A percentile compares a stretch with the other conserved stretches of the same genome.
Evolutionary conservation across 2,797 vertebrate genomes (phyloP).

Genomic region (Macroramphosus scolopax): DNA sequence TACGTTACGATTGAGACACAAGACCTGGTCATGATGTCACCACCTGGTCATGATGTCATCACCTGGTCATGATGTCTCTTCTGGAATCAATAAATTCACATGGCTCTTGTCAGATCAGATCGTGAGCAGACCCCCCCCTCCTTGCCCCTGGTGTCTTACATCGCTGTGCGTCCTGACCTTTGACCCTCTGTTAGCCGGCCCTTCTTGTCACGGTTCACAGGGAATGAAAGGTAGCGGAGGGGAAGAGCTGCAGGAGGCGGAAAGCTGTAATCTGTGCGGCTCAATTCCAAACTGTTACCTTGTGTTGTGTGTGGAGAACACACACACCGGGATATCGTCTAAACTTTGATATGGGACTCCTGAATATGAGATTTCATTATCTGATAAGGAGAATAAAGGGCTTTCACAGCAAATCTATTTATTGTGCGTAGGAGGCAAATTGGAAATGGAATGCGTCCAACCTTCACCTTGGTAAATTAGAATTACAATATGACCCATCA

Average conservation of each 20-base stretch:
- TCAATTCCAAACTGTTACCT: conserved; percentile 24
- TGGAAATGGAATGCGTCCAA: conserved; percentile 44
- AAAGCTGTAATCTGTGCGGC: conserved; percentile 33
- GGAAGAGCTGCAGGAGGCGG: conserved; percentile 27
- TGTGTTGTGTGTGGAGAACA: conserved; percentile 38
- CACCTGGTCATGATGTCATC: no score
- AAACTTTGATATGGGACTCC: conserved; percentile 37
- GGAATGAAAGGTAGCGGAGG: conserved; percentile 15
- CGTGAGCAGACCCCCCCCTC: not conserved
- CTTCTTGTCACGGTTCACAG: not conserved
- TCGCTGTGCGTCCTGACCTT: conserved; percentile 31
- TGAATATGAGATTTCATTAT: conserved; percentile 71
- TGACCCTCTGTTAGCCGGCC: conserved; percentile 32
- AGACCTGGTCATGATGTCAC: no score
- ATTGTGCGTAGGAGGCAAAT: conserved; percentile 53
- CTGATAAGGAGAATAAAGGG: conserved; percentile 63
- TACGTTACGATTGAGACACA: no score
- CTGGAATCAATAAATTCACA: no score
- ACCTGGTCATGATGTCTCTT: no score
- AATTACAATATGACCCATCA: conserved; percentile 25
- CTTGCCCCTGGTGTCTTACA: conserved; percentile 2
- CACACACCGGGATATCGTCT: conserved; percentile 33
- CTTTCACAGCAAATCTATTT: conserved; percentile 53
- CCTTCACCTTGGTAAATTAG: conserved; percentile 23
- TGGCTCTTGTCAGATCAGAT: not conserved